A percentile compares a stretch with the other conserved stretches of the same genome.
These are phyloP conservation scores for Gallinago solitaria DNA, from an alignment of 2,797 vertebrate species.

Conservation along the genomic window DNA sequence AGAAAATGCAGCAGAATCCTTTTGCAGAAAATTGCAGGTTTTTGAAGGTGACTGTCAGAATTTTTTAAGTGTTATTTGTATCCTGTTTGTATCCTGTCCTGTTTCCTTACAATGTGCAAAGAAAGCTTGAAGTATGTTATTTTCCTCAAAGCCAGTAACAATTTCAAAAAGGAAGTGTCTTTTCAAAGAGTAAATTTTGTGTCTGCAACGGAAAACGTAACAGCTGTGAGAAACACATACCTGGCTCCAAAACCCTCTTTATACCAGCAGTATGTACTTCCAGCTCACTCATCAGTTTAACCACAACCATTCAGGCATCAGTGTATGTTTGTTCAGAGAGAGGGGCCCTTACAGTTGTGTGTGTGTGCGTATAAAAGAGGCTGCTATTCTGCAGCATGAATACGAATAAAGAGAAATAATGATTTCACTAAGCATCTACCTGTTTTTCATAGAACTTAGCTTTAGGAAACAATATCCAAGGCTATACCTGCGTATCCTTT, in stretches of 20 bases:
- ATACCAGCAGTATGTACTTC: background rate
- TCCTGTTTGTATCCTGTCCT: background rate
- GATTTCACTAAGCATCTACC: background rate
- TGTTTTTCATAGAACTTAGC: background rate
- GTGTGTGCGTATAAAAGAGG: background rate
- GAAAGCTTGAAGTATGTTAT: background rate
- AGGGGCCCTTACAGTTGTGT: background rate
- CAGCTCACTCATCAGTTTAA: conserved; percentile 16
- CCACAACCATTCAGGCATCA: background rate
- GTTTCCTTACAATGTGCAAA: background rate
- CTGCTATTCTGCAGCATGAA: background rate
- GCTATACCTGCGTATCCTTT: background rate
- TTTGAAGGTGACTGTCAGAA: background rate
- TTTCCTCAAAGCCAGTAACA: background rate
- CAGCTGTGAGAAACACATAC: background rate
- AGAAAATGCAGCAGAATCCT: background rate
- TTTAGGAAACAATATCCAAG: background rate
- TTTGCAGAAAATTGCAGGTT: background rate
- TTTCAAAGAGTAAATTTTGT: background rate
- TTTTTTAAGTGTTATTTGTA: background rate
- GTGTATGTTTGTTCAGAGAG: background rate
- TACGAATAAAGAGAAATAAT: background rate
- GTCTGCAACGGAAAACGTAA: background rate
- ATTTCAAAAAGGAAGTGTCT: background rate
- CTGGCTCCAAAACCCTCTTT: background rate